These are phyloP conservation scores for Phaonia tiefii DNA, from an alignment of 2,888 invertebrate genomes.

Conservation along the genomic window DNA sequence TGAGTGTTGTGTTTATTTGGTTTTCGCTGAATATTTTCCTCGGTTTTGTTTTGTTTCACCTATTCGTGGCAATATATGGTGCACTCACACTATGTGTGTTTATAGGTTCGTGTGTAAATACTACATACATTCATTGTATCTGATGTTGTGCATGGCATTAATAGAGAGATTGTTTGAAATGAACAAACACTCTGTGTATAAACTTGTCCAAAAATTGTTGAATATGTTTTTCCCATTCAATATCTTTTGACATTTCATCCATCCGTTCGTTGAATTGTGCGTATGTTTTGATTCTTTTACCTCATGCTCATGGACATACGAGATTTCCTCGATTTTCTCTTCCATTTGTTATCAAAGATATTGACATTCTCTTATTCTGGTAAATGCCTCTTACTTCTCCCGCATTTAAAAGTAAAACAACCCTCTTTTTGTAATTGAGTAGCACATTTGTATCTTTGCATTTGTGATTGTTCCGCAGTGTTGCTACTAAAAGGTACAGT, in stretches of 20 bases:
- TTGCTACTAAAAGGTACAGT: conserved; percentile 62
- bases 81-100: not conserved
- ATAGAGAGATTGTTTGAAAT: conserved; percentile 8
- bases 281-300: conserved; percentile 14
- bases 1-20: conserved; percentile 22
- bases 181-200: conserved; percentile 13
- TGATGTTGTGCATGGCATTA: not conserved
- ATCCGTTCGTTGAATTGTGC: not conserved
- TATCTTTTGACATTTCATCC: conserved; percentile 39
- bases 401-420: conserved; percentile 17
- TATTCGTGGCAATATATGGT: conserved; percentile 73
- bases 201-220: conserved; percentile 53
- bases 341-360: no score
- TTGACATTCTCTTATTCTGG: not conserved
- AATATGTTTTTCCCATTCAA: conserved; percentile 43
- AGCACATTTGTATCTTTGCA: conserved; percentile 36
- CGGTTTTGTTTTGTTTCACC: conserved; percentile 76
- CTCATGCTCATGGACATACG: conserved; percentile 24
- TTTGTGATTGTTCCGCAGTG: conserved; percentile 42
- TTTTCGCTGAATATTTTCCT: conserved; percentile 69
- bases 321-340: conserved; percentile 30
- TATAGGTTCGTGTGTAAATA: not conserved
- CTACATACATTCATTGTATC: no score
- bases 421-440: conserved; percentile 43
- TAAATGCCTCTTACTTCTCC: not conserved